Conservation (phyloP, 2,113 vertebrate species). For the Apteryx owenii region DNA sequence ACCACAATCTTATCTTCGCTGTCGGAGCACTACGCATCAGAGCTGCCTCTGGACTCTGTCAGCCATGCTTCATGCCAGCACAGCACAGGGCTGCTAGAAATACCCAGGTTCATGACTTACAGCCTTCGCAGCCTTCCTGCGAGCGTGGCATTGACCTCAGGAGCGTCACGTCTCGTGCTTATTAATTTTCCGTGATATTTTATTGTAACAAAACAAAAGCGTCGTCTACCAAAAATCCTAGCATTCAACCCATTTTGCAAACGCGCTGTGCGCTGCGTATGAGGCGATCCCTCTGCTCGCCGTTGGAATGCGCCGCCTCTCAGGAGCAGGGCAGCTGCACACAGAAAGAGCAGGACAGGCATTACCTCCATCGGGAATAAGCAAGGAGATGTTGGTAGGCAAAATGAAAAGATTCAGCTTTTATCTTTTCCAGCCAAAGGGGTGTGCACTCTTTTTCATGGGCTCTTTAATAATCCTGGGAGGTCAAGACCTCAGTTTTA, state of each 20-base stretch:
- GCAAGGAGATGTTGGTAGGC: background rate
- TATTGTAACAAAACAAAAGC: slow-evolving; percentile 10
- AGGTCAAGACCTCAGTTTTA: slow-evolving; percentile 63
- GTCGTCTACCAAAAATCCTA: background rate
- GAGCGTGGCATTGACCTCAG: background rate
- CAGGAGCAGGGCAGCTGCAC: background rate
- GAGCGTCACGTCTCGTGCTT: background rate
- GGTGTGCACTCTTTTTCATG: slow-evolving; percentile 16
- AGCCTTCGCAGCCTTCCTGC: background rate
- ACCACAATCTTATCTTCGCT: slow-evolving; percentile 44
- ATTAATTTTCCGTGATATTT: slow-evolving; percentile 25
- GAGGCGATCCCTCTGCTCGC: background rate
- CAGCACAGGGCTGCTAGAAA: background rate
- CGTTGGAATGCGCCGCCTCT: background rate
- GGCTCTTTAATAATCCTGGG: slow-evolving; percentile 52
- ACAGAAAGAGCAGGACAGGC: background rate
- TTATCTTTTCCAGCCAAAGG: slow-evolving; percentile 2
- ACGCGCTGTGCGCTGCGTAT: background rate
- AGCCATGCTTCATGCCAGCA: background rate
- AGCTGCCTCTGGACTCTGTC: slow-evolving; percentile 65
- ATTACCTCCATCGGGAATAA: background rate
- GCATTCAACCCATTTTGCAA: background rate
- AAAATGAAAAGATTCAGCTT: background rate
- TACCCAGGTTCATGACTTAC: background rate
- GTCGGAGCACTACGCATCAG: slow-evolving; percentile 34